Conservation (phyloP, 2,797 vertebrate genomes). For the Oreochromis mossambicus region DNA sequence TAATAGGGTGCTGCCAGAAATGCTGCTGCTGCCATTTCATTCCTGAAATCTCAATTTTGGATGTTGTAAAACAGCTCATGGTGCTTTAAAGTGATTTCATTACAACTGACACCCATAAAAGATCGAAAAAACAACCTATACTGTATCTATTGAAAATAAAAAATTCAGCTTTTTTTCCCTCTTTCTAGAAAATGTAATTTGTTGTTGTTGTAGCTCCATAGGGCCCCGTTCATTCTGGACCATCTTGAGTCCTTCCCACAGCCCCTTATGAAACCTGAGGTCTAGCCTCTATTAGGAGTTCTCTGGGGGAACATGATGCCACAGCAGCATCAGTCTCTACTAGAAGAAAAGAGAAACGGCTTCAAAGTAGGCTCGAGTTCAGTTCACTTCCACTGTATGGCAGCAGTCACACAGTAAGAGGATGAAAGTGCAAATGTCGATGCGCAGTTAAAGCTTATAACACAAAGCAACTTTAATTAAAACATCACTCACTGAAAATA, state of each 20-base stretch:
- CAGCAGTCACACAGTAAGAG: background rate
- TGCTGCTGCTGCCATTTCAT: background rate
- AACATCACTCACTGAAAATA: conserved; percentile 17
- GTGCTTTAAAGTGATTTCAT: background rate
- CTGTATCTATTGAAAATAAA: background rate
- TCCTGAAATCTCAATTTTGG: accelerated
- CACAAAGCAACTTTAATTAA: conserved; percentile 39
- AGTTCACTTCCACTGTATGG: background rate
- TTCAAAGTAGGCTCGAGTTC: background rate
- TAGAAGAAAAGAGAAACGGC: background rate
- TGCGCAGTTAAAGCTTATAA: conserved; percentile 13
- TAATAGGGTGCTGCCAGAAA: background rate
- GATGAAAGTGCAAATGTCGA: background rate
- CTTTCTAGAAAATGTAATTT: accelerated
- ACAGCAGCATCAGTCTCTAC: conserved; percentile 13
- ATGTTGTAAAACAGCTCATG: background rate
- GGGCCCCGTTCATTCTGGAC: background rate
- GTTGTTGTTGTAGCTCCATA: background rate
- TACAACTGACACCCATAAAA: background rate
- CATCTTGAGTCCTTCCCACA: background rate
- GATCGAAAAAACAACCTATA: accelerated
- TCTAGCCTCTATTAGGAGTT: background rate
- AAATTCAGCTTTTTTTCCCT: accelerated
- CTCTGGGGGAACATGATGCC: background rate
- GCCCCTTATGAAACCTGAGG: background rate